These are phyloP conservation scores for Lepidocyrtoides sp. DNA, from an alignment of 2,888 invertebrate genomes.

Conservation along the genomic window DNA sequence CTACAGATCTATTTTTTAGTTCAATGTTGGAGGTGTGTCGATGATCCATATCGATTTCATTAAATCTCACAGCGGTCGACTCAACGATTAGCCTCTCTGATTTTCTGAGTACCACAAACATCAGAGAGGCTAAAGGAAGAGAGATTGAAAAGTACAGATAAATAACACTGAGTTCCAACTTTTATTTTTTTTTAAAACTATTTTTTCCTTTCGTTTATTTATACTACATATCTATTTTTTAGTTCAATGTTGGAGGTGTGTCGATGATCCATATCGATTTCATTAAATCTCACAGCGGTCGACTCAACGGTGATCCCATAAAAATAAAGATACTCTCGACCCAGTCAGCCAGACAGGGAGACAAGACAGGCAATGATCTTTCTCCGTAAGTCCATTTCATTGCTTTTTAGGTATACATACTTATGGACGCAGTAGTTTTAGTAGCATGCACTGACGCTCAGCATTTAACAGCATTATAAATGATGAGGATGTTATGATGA, in stretches of 20 bases:
- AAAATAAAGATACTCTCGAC: conserved; percentile 15
- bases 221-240: background rate
- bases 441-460: no score
- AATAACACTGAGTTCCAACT: background rate
- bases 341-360: background rate
- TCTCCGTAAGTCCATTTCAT: no score
- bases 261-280: conserved; percentile 72
- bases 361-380: background rate
- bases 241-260: conserved; percentile 57
- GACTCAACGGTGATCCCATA: conserved; percentile 30
- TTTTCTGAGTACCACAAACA: no score
- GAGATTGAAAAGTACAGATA: background rate
- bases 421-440: no score
- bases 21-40: conserved; percentile 61
- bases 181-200: background rate
- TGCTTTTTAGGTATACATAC: no score
- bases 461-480: no score
- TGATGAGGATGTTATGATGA: conserved; percentile 13
- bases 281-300: conserved; percentile 69
- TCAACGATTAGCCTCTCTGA: no score
- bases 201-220: background rate
- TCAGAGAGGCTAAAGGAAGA: background rate
- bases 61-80: conserved; percentile 66
- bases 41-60: conserved; percentile 73
- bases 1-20: background rate